These are phyloP conservation scores for Marcusenius ussheri DNA, from an alignment of 2,113 vertebrate species.

Conservation along the genomic window DNA sequence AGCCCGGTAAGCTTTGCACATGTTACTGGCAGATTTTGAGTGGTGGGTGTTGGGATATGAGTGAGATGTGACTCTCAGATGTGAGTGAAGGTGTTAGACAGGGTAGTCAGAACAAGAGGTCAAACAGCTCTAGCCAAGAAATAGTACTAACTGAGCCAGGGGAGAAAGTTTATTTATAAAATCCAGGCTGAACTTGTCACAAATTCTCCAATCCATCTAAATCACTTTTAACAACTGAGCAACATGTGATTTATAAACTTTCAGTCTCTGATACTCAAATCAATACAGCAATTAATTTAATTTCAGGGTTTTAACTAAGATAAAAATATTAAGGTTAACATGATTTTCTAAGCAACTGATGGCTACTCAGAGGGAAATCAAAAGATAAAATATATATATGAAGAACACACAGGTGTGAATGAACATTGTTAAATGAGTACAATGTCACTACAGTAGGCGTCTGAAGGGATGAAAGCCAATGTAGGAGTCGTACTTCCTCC, in stretches of 20 bases:
- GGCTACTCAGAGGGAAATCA: background rate
- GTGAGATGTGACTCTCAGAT: background rate
- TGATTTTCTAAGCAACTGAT: background rate
- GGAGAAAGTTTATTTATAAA: background rate
- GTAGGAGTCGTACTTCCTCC: constrained; percentile 14
- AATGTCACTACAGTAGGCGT: background rate
- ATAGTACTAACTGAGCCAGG: background rate
- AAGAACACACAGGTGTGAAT: background rate
- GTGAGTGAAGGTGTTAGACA: background rate
- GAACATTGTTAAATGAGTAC: background rate
- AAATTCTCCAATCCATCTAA: background rate
- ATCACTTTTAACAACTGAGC: background rate
- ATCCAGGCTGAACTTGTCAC: background rate
- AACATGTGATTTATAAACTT: background rate
- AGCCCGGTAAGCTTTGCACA: background rate
- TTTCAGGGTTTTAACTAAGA: background rate
- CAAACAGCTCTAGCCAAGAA: background rate
- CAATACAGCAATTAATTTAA: background rate
- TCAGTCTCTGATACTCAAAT: background rate
- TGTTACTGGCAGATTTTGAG: background rate
- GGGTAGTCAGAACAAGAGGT: background rate
- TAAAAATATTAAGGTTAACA: background rate
- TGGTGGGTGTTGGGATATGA: background rate
- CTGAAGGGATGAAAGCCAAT: background rate
- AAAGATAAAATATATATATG: background rate